Evolutionary conservation across 2,113 vertebrate species (phyloP).

Genomic region (Cardinalis cardinalis): DNA sequence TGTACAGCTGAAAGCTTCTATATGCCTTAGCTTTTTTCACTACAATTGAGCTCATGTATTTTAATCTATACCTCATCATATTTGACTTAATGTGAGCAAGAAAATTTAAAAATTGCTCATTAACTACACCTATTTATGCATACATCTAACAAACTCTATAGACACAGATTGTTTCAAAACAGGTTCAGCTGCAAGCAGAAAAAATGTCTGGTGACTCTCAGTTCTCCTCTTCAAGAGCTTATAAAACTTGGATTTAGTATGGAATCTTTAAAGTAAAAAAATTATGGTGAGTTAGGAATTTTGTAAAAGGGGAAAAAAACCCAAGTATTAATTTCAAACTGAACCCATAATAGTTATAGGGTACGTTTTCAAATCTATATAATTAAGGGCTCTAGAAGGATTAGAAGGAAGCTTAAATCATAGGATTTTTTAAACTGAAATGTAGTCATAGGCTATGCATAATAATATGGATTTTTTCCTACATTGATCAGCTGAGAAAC

Average conservation of each 20-base stretch:
- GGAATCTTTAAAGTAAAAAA: neutral
- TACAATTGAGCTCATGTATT: neutral
- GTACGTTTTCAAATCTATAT: slow-evolving; percentile 48
- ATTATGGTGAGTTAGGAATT: neutral
- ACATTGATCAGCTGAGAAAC: neutral
- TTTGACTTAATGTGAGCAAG: neutral
- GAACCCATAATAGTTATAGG: slow-evolving; percentile 33
- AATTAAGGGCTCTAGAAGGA: slow-evolving; percentile 58
- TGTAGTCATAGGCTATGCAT: slow-evolving; percentile 14
- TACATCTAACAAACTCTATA: neutral
- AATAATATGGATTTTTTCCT: slow-evolving; percentile 51
- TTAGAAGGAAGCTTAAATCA: slow-evolving; percentile 50
- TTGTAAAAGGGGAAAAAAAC: neutral
- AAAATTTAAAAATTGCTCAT: neutral
- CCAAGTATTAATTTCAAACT: slow-evolving; percentile 45
- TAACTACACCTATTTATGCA: neutral
- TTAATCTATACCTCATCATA: neutral
- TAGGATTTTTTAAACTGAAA: slow-evolving; percentile 28
- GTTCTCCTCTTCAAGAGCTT: neutral
- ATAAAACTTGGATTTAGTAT: neutral
- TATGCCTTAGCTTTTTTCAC: neutral
- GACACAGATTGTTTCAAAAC: neutral
- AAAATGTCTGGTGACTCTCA: neutral
- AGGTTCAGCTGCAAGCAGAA: neutral
- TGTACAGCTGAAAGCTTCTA: neutral